Conservation (phyloP, 2,797 vertebrate genomes). For the Silurus lanzhouensis region DNA sequence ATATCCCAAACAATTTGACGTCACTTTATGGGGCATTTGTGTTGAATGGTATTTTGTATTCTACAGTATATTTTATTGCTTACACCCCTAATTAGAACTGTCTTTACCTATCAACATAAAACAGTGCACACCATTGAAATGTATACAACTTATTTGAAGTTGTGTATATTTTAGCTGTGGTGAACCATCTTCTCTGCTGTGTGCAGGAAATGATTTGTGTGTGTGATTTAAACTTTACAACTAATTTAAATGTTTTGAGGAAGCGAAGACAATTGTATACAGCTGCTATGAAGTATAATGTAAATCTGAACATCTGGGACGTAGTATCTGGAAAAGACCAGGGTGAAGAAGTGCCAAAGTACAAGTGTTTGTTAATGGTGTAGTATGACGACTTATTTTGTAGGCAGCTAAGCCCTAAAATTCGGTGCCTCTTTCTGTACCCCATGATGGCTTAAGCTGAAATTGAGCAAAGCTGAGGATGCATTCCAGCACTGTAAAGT, state of each 20-base stretch:
- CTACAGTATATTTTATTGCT: neutral
- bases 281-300: slow-evolving; percentile 49
- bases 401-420: slow-evolving; percentile 36
- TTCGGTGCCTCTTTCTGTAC: slow-evolving; percentile 15
- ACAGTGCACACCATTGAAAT: neutral
- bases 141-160: neutral
- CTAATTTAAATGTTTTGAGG: slow-evolving; percentile 59
- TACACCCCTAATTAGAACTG: slow-evolving; percentile 4
- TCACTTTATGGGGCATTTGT: neutral
- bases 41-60: neutral
- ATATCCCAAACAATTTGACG: too few species aligned
- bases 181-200: slow-evolving; percentile 42
- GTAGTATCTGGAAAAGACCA: slow-evolving; percentile 54
- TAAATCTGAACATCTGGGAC: slow-evolving; percentile 58
- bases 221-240: slow-evolving; percentile 50
- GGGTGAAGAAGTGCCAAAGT: slow-evolving; percentile 38
- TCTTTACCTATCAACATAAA: neutral
- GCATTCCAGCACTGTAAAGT: slow-evolving; percentile 60
- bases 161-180: slow-evolving; percentile 52
- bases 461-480: slow-evolving; percentile 58
- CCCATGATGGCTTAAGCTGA: slow-evolving; percentile 48
- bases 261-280: slow-evolving; percentile 55
- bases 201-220: slow-evolving; percentile 44
- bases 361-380: slow-evolving; percentile 33
- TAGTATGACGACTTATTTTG: slow-evolving; percentile 24